Evolutionary conservation across 2,888 invertebrate genomes (phyloP).

Genomic region (Mimumesa dahlbomi): DNA sequence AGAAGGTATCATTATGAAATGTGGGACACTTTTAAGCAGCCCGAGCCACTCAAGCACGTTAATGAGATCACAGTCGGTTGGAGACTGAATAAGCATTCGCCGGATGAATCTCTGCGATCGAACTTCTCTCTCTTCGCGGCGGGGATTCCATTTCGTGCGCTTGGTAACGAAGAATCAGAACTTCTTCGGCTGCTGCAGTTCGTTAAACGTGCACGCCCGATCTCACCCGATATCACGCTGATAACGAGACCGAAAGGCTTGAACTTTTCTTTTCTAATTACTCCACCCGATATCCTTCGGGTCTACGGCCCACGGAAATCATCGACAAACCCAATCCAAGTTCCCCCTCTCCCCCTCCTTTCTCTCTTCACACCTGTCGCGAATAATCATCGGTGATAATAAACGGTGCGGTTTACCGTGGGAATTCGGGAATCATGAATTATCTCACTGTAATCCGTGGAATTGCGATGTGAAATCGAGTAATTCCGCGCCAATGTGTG

Average conservation of each 20-base stretch:
- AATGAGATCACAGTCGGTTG: slow-evolving; percentile 66
- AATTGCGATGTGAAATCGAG: background rate
- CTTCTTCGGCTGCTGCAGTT: slow-evolving; percentile 44
- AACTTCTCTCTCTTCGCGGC: slow-evolving; percentile 12
- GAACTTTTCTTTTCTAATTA: slow-evolving; percentile 57
- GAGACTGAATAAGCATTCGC: slow-evolving; percentile 42
- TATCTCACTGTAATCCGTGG: slow-evolving; percentile 27
- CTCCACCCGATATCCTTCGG: slow-evolving; percentile 43
- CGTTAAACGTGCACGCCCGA: slow-evolving; percentile 68
- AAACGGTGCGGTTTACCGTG: slow-evolving; percentile 8
- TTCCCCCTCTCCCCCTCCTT: background rate
- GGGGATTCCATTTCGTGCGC: slow-evolving; percentile 16
- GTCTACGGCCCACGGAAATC: too few relatives aligned
- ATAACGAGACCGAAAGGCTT: slow-evolving; percentile 53
- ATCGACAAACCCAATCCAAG: too few relatives aligned
- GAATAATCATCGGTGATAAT: slow-evolving; percentile 37
- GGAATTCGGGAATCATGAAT: slow-evolving; percentile 16
- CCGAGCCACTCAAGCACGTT: slow-evolving; percentile 54
- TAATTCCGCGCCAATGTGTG: background rate
- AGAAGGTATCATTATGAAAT: slow-evolving; percentile 62
- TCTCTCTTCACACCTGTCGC: background rate
- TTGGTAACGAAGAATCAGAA: slow-evolving; percentile 41
- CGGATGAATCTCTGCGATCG: slow-evolving; percentile 35
- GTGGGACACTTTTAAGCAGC: slow-evolving; percentile 59
- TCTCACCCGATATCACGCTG: slow-evolving; percentile 47